Percentiles rank a stretch among this genome's conserved stretches.
These are phyloP conservation scores for Capreolus pygargus DNA, from an alignment of 2,113 vertebrate genomes.

Conservation along the genomic window DNA sequence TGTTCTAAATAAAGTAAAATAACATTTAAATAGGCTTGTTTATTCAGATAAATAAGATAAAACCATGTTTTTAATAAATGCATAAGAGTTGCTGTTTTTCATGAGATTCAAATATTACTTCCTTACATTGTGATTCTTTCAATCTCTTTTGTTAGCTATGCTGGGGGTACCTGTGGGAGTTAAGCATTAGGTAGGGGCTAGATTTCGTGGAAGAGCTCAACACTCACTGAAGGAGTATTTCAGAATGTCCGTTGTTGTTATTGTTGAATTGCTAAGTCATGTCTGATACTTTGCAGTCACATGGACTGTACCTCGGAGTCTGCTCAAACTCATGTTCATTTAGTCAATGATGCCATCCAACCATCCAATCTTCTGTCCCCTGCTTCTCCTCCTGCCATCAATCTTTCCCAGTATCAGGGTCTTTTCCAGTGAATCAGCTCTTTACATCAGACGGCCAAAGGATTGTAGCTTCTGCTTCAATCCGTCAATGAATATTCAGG, in stretches of 20 bases:
- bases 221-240: neutral
- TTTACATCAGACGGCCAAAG: neutral
- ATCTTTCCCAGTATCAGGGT: neutral
- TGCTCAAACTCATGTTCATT: neutral
- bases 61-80: neutral
- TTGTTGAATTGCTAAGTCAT: neutral
- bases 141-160: neutral
- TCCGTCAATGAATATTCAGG: neutral
- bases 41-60: neutral
- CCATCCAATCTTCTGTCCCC: neutral
- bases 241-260: neutral
- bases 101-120: neutral
- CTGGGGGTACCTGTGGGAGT: no score
- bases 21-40: neutral
- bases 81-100: neutral
- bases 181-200: neutral
- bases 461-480: neutral
- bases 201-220: neutral
- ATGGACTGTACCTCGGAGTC: neutral
- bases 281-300: neutral
- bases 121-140: neutral
- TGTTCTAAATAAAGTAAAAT: no score
- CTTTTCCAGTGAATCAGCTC: neutral
- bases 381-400: neutral
- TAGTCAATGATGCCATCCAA: neutral